Conservation (phyloP, 53 echinoderm and acorn worm species). For the Stichopus horrens region DNA sequence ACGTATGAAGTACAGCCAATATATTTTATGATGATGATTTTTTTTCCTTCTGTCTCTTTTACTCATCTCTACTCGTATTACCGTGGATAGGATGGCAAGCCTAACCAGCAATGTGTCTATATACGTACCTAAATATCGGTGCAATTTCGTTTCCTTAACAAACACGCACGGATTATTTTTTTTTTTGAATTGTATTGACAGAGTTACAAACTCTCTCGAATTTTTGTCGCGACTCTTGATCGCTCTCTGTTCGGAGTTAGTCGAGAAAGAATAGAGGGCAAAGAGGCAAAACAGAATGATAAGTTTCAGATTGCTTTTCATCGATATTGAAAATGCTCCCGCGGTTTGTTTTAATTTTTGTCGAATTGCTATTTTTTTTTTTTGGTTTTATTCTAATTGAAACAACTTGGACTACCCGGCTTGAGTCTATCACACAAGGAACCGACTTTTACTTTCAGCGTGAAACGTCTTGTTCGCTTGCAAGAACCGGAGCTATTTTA, state of each 20-base stretch:
- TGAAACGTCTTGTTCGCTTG: background rate
- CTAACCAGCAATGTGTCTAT: background rate
- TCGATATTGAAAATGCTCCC: background rate
- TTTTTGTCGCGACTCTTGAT: too few relatives aligned
- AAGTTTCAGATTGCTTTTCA: background rate
- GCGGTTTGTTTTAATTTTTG: background rate
- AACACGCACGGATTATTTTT: too few relatives aligned
- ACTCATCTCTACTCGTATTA: background rate
- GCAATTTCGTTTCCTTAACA: too few relatives aligned
- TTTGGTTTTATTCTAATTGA: background rate
- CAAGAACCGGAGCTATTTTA: background rate
- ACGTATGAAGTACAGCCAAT: constrained; percentile 32
- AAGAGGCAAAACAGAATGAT: background rate
- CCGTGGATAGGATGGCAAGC: background rate
- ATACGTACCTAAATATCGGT: too few relatives aligned
- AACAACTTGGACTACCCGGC: background rate
- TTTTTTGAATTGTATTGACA: too few relatives aligned
- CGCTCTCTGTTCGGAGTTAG: too few relatives aligned
- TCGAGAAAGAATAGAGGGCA: too few relatives aligned
- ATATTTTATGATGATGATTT: background rate
- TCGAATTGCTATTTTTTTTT: background rate
- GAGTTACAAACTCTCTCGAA: too few relatives aligned
- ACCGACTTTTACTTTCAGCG: constrained; percentile 1
- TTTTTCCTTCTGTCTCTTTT: background rate
- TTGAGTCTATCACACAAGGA: background rate